These are phyloP conservation scores for Aproaerema taeniolella DNA, from an alignment of 2,888 invertebrate genomes.

Conservation along the genomic window DNA sequence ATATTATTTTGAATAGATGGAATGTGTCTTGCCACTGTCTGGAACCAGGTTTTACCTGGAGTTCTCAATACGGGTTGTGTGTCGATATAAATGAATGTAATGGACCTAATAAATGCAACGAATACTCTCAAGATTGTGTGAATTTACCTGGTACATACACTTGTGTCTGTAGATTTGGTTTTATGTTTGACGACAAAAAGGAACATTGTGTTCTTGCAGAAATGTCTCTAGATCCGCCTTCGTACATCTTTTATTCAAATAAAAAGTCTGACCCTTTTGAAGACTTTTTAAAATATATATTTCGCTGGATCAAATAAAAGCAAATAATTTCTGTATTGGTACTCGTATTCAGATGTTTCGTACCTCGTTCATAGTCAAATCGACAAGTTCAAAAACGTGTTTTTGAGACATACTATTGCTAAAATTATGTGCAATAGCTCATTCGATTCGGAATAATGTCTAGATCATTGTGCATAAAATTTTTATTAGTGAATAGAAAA, in stretches of 20 bases:
- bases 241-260: neutral
- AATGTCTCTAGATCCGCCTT: neutral
- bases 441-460: too few relatives aligned
- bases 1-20: constrained; percentile 75
- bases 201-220: constrained; percentile 22
- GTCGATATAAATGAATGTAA: constrained; percentile 80
- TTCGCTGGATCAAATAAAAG: neutral
- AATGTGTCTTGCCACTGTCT: constrained; percentile 78
- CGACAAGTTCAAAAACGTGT: too few relatives aligned
- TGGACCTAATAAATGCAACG: constrained; percentile 50
- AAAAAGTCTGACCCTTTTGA: neutral
- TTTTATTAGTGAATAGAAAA: too few relatives aligned
- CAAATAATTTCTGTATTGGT: neutral
- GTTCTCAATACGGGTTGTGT: constrained; percentile 78
- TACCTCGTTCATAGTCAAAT: too few relatives aligned
- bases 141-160: constrained; percentile 71
- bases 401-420: too few relatives aligned
- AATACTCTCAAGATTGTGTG: constrained; percentile 67
- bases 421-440: too few relatives aligned
- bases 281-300: neutral
- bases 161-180: constrained; percentile 74
- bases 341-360: too few relatives aligned
- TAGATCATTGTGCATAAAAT: too few relatives aligned
- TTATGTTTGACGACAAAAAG: constrained; percentile 30
- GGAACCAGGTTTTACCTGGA: constrained; percentile 72